These are phyloP conservation scores for Hyphantria cunea DNA, from an alignment of 1,140 invertebrate genomes.

Conservation along the genomic window DNA sequence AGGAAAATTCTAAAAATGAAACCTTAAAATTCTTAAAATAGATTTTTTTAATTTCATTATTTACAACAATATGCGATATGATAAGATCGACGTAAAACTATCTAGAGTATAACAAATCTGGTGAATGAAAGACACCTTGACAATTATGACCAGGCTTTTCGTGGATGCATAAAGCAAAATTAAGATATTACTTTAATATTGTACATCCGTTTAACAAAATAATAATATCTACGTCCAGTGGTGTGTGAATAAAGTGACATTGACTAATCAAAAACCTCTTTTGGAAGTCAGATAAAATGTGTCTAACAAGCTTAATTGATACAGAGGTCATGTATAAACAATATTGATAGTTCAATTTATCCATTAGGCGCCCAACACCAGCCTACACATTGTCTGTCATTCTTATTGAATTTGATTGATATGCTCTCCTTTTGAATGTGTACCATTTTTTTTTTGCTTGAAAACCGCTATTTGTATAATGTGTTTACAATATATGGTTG, in stretches of 20 bases:
- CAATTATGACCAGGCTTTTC: not conserved
- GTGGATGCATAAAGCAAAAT: not conserved
- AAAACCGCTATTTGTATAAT: too few species aligned
- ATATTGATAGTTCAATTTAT: slow-evolving; percentile 28
- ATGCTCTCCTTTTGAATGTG: slow-evolving; percentile 12
- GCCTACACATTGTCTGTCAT: slow-evolving; percentile 24
- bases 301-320: slow-evolving; percentile 27
- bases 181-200: too few species aligned
- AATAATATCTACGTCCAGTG: too few species aligned
- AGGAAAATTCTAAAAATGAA: too few species aligned
- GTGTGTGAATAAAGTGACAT: slow-evolving; percentile 18
- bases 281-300: slow-evolving; percentile 9
- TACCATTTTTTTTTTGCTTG: slow-evolving; percentile 3
- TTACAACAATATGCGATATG: too few species aligned
- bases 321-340: slow-evolving; percentile 27
- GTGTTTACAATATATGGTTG: too few species aligned
- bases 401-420: slow-evolving; percentile 23
- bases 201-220: too few species aligned
- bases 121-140: not conserved
- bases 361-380: slow-evolving; percentile 23
- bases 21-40: too few species aligned
- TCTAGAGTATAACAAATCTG: too few species aligned
- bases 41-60: too few species aligned
- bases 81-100: too few species aligned
- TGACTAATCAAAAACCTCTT: slow-evolving; percentile 23